Conservation (phyloP, 2,113 vertebrate species). For the Montifringilla adamsi region DNA sequence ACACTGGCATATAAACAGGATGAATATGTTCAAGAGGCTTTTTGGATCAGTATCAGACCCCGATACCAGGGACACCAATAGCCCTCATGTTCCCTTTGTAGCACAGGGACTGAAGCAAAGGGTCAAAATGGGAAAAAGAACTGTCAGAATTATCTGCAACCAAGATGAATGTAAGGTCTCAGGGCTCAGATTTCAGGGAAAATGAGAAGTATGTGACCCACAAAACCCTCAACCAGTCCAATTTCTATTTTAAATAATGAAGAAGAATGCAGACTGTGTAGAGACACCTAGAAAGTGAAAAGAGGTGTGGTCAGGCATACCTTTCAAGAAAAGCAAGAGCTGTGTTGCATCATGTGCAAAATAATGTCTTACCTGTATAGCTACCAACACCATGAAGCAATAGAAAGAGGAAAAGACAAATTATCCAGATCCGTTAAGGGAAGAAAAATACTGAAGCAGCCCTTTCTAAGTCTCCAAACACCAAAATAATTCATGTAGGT, state of each 20-base stretch:
- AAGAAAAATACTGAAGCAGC: slow-evolving; percentile 1
- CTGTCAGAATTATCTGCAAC: neutral
- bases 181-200: slow-evolving; percentile 18
- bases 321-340: slow-evolving; percentile 28
- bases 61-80: neutral
- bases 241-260: slow-evolving; percentile 9
- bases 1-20: neutral
- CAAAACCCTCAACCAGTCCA: slow-evolving; percentile 6
- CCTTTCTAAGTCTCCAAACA: neutral
- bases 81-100: neutral
- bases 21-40: neutral
- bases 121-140: neutral
- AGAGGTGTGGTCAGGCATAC: neutral
- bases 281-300: slow-evolving; percentile 7
- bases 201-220: neutral
- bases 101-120: neutral
- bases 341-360: neutral
- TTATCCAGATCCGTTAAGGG: neutral
- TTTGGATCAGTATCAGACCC: neutral
- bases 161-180: neutral
- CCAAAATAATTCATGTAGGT: neutral
- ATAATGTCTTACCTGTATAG: neutral
- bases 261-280: neutral
- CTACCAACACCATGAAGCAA: neutral
- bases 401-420: neutral